Percentiles rank a stretch among this genome's conserved stretches.
phyloP scores from a whole-genome alignment of 2,113 vertebrate genomes.

The Labeo rohita region DNA sequence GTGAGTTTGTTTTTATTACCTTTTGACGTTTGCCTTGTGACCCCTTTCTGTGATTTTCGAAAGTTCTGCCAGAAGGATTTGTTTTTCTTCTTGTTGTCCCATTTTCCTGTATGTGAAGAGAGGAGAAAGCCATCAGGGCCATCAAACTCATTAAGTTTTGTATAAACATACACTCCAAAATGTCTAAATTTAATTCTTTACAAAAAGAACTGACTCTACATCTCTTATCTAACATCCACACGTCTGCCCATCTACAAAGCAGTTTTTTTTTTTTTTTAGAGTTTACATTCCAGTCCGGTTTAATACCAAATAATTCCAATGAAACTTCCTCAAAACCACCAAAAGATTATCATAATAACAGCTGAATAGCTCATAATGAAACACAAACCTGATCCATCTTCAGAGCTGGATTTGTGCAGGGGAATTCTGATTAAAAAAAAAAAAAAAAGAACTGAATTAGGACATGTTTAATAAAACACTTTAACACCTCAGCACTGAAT shows the following conservation, averaged over 20 bases:
- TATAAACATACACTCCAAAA: slow-evolving; percentile 10
- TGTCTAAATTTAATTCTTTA: not conserved
- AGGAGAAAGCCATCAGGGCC: not conserved
- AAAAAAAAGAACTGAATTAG: not conserved
- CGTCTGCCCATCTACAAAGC: not conserved
- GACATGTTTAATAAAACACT: not conserved
- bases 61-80: slow-evolving; percentile 99
- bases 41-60: slow-evolving; percentile 90
- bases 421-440: slow-evolving; percentile 77
- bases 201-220: not conserved
- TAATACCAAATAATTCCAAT: slow-evolving; percentile 1
- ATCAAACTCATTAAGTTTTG: not conserved
- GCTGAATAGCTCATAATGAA: not conserved
- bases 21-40: slow-evolving; percentile 92
- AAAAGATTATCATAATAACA: not conserved
- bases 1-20: slow-evolving; percentile 72
- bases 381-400: slow-evolving; percentile 85
- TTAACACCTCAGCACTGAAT: not conserved
- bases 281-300: not conserved
- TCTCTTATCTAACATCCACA: not conserved
- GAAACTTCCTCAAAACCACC: not conserved
- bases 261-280: not conserved
- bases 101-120: slow-evolving; percentile 80
- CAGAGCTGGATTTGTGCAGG: slow-evolving; percentile 94
- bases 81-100: slow-evolving; percentile 97